Base-by-base conservation (phyloP, 1,140 invertebrate genomes). In the Atta texana region DNA sequence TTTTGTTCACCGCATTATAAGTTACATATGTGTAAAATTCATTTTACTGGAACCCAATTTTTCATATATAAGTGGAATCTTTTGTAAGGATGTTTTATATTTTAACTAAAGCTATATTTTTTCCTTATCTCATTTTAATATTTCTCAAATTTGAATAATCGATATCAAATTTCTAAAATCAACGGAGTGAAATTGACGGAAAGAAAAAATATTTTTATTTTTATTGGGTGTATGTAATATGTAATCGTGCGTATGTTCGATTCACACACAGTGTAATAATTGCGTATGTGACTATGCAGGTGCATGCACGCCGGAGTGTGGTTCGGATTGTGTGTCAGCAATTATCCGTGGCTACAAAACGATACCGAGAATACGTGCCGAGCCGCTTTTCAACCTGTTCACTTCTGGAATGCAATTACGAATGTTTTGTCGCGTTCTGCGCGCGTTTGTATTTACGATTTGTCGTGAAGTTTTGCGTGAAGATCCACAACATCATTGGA, bases 321-420 rank as follows among this genome's bases (percentile, higher is more conserved):
- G 53, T n/a, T 68, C 31, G 74, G 61, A 87, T 90, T 66, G 85
- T 81, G 81, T 87, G 76, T 88, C 86, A 57, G 63, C 88, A 85
- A 90, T 90, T 88, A 90, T 88, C 59, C 76, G 77, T 21, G 76
- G 53, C 53, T 66, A 87, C 85, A 84, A 84, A 87, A 86, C 75
- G 88, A 84, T 71, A 85, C 63, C 63, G 78, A 78, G 88, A 63
- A 84, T 68, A 53, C 68, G 64, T 68, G 88, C 53, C 78, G 49
- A 34, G 72, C n/a, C 69, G 80, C 88, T 87, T 87, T 90, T 85
- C 88, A 86, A 82, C 69, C 63, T 59, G 85, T 49, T 84, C 85
- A 31, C 86, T 81, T 90, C 88, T 81, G 88, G 81, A 88, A 90
- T 88, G 88, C 75, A 90, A 90, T 90, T 90, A 88, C 86, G 57